Percentiles rank a stretch among this genome's conserved stretches.
Conservation (phyloP, 2,797 vertebrate species). For the Balearica regulorum region DNA sequence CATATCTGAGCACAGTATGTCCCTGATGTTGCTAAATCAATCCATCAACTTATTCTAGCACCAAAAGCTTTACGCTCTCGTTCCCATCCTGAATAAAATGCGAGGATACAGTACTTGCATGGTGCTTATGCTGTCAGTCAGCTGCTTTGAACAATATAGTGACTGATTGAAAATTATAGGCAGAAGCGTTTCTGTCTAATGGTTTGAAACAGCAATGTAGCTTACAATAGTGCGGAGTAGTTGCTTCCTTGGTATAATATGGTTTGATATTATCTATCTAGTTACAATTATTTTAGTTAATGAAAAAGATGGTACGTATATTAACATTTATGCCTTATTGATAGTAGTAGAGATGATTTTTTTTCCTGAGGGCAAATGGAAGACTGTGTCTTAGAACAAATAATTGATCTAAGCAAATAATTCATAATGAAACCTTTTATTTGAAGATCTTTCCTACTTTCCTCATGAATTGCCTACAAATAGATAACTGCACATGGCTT, state of each 20-base stretch:
- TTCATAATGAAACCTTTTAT: slow-evolving; percentile 14
- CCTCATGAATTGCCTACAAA: not conserved
- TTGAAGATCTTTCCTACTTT: not conserved
- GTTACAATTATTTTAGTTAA: slow-evolving; percentile 49
- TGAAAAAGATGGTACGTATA: not conserved
- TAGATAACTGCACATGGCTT: not conserved
- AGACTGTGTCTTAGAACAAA: not conserved
- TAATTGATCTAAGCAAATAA: slow-evolving; percentile 13
- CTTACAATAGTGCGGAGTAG: slow-evolving; percentile 16
- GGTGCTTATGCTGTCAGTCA: slow-evolving; percentile 64
- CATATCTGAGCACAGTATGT: slow-evolving; percentile 36
- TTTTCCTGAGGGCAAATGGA: not conserved
- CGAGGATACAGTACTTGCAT: slow-evolving; percentile 7
- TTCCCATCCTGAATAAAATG: slow-evolving; percentile 32
- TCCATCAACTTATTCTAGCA: slow-evolving; percentile 33
- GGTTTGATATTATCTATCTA: slow-evolving; percentile 38
- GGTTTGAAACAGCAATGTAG: not conserved
- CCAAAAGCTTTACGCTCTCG: slow-evolving; percentile 32
- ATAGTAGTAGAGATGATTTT: not conserved
- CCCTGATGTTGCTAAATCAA: slow-evolving; percentile 58
- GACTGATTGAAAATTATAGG: slow-evolving; percentile 73
- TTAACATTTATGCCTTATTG: not conserved
- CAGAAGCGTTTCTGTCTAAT: slow-evolving; percentile 47
- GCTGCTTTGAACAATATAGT: slow-evolving; percentile 65
- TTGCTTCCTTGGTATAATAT: not conserved